Evolutionary conservation across 1,140 invertebrate genomes (phyloP).

Genomic region (Drosophila neocordata): DNA sequence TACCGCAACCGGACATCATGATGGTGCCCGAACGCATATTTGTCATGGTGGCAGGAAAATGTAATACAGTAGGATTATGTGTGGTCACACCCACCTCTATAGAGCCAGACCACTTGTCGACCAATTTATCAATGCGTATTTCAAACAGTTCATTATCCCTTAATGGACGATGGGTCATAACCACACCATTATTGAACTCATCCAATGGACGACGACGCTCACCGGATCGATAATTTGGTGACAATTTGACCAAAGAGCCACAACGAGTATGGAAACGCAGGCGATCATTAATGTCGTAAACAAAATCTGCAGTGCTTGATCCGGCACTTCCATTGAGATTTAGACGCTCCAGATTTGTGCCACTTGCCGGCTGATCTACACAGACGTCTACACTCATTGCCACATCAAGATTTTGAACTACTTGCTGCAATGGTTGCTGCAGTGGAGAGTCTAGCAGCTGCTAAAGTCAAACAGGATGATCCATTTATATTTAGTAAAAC

Average conservation of each 20-base stretch:
- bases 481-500: background rate
- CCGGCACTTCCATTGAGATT: slow-evolving; percentile 31
- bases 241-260: slow-evolving; percentile 94
- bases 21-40: slow-evolving; percentile 97
- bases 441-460: slow-evolving; percentile 54
- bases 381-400: slow-evolving; percentile 75
- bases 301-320: slow-evolving; percentile 37
- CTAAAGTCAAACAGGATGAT: slow-evolving; percentile 9
- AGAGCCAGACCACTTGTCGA: slow-evolving; percentile 96
- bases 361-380: slow-evolving; percentile 28
- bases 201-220: slow-evolving; percentile 93
- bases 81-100: slow-evolving; percentile 97
- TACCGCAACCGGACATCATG: slow-evolving; percentile 98
- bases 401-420: slow-evolving; percentile 80
- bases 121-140: slow-evolving; percentile 94
- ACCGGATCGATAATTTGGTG: slow-evolving; percentile 91
- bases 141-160: slow-evolving; percentile 96
- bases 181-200: slow-evolving; percentile 97
- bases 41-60: slow-evolving; percentile 98
- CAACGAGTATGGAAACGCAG: slow-evolving; percentile 94
- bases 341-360: slow-evolving; percentile 44
- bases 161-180: slow-evolving; percentile 94
- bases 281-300: slow-evolving; percentile 85
- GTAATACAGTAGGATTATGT: slow-evolving; percentile 93
- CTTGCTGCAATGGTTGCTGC: slow-evolving; percentile 68